Evolutionary conservation across 64 coral and sea anemone genomes (phyloP), one percentile per base, ranked within the genome.

Genomic region (Pocillopora damicornis): DNA sequence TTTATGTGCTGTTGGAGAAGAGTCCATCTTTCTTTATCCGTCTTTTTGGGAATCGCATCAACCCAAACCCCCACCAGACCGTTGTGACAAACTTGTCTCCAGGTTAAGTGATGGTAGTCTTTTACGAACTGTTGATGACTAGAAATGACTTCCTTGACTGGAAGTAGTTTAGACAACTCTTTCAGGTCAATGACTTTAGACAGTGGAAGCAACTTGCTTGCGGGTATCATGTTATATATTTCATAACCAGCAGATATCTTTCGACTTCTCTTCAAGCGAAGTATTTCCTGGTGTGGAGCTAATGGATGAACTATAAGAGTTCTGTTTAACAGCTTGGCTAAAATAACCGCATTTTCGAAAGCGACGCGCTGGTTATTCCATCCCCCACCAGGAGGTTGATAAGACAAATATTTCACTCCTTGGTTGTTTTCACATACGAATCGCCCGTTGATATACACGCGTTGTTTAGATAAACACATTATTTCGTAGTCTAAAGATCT

Each of bases 281-380:
- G 65, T 45, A 95, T 91, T 60, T 92, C 82, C 15, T 88, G 58
- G 57, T 99, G 97, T 20, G 91, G 93, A 15, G 97, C 97, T 30
- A 99, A 77, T 30, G 97, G 97, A 15, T 95, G 97, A 7, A 99
- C 90, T 15, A 99, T 92, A 7, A 99, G 91, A 42, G 93, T 95
- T 86, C 97, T 79, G 26, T 95, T 92, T 26, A 99, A 78, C 37
- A 99, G 76, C 64, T 83, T 92, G 15, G 97, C 97, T n/a, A 99
- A 75, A 74, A 99, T 74, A n/a, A 95, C 93, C 1, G 97, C 97
- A 65, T 95, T 95, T 84, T 99, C 97, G 75, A 99, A 89, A 16
- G 97, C 97, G 64, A 99, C 90, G 72, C 97, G 94, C 78, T 99
- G 97, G 74, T 99, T 99, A 63, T 99, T 99, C 97, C 97, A 99